These are phyloP conservation scores for Drosophila greeni DNA, from an alignment of 2,888 invertebrate genomes.

Conservation along the genomic window DNA sequence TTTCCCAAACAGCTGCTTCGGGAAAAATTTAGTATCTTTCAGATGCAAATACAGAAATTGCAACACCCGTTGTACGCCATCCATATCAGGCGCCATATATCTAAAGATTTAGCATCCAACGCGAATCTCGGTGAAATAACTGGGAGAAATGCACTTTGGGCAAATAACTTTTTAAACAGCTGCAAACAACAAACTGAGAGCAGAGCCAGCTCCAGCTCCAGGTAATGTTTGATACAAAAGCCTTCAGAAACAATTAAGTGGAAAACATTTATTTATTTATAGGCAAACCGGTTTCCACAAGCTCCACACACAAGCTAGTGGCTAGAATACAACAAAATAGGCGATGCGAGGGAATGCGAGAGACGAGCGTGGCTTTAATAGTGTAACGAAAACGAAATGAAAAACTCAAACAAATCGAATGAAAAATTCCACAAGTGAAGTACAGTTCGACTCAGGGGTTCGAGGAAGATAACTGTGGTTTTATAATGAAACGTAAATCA, in stretches of 20 bases:
- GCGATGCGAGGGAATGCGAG: constrained; percentile 34
- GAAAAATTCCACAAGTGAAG: constrained; percentile 22
- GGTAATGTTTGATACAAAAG: constrained; percentile 37
- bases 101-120: constrained; percentile 13
- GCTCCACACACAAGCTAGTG: constrained; percentile 29
- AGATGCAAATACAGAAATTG: constrained; percentile 36
- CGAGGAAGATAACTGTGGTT: constrained; percentile 13
- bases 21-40: constrained; percentile 37
- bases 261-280: constrained; percentile 55
- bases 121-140: constrained; percentile 4
- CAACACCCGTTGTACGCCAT: constrained; percentile 20
- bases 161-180: constrained; percentile 20
- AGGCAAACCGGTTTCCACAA: constrained; percentile 60
- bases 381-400: constrained; percentile 40
- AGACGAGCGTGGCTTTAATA: constrained; percentile 24
- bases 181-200: constrained; percentile 12
- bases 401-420: constrained; percentile 38
- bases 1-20: constrained; percentile 34
- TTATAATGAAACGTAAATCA: neutral
- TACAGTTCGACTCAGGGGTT: constrained; percentile 30
- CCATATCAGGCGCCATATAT: constrained; percentile 34
- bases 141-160: constrained; percentile 12
- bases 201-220: neutral
- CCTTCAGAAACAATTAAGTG: constrained; percentile 63
- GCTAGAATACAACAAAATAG: constrained; percentile 28